phyloP scores from a whole-genome alignment of 2,113 vertebrate genomes.

The Microtus montanus region DNA sequence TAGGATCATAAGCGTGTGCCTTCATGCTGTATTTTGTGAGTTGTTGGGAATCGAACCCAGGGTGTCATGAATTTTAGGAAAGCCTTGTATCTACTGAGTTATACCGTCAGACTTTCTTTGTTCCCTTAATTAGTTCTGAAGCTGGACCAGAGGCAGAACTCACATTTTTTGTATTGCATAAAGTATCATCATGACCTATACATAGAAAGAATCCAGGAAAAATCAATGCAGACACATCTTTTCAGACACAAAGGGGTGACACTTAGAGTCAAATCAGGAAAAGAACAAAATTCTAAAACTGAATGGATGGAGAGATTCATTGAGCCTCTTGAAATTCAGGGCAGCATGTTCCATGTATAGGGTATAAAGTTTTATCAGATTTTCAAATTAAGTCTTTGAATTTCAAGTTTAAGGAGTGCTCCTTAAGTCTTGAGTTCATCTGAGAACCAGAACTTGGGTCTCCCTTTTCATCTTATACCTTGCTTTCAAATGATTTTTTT shows the following conservation, averaged over 20 bases:
- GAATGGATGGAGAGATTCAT: neutral
- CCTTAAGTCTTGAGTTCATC: neutral
- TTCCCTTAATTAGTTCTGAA: neutral
- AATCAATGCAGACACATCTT: neutral
- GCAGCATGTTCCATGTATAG: neutral
- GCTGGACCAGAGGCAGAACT: neutral
- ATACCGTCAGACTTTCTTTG: neutral
- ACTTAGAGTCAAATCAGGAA: neutral
- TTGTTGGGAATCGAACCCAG: neutral
- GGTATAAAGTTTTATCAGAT: neutral
- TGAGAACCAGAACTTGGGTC: neutral
- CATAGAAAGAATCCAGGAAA: neutral
- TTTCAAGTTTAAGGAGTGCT: neutral
- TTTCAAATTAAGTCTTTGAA: neutral
- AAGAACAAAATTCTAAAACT: neutral
- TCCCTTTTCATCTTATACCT: neutral
- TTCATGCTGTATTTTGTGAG: neutral
- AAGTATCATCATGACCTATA: neutral
- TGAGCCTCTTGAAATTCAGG: neutral
- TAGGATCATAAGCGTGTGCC: too few species aligned
- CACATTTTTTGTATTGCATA: neutral
- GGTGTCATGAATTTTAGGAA: neutral
- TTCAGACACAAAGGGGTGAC: neutral
- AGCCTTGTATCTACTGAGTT: neutral
- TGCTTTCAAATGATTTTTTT: neutral